phyloP scores from a whole-genome alignment of 2,888 invertebrate genomes.

The Notocelia uddmanniana region DNA sequence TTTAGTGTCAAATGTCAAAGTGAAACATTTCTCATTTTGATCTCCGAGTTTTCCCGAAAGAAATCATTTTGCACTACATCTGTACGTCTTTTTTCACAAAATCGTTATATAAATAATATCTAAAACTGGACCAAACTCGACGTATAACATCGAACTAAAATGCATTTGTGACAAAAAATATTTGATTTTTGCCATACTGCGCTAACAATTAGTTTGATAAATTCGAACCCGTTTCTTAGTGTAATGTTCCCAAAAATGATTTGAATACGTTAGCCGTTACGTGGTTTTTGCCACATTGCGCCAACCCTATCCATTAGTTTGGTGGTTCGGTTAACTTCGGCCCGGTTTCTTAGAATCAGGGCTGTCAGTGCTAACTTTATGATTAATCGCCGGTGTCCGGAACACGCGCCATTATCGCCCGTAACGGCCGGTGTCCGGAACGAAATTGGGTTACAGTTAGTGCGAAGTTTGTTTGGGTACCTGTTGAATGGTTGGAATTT shows the following conservation, averaged over 20 bases:
- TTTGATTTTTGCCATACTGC: no score
- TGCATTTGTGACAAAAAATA: no score
- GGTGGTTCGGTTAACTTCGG: background rate
- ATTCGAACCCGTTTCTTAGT: no score
- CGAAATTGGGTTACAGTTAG: slow-evolving; percentile 10
- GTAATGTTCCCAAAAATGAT: background rate
- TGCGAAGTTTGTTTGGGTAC: slow-evolving; percentile 1
- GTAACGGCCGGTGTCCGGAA: background rate
- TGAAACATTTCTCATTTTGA: no score
- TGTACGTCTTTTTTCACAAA: no score
- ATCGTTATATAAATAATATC: no score
- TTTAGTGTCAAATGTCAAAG: no score
- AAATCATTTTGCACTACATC: no score
- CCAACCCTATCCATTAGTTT: background rate
- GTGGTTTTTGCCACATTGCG: slow-evolving; percentile 1
- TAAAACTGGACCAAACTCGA: no score
- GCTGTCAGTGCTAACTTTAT: slow-evolving; percentile 16
- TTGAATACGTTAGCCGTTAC: background rate
- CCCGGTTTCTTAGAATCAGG: background rate
- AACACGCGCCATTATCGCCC: slow-evolving; percentile 13
- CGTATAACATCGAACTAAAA: no score
- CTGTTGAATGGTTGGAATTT: background rate
- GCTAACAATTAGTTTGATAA: no score
- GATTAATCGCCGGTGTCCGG: slow-evolving; percentile 18
- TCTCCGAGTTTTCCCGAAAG: no score